Percentiles rank a stretch among this genome's conserved stretches.
phyloP scores from a whole-genome alignment of 2,888 invertebrate genomes.

The Elaeidobius kamerunicus region DNA sequence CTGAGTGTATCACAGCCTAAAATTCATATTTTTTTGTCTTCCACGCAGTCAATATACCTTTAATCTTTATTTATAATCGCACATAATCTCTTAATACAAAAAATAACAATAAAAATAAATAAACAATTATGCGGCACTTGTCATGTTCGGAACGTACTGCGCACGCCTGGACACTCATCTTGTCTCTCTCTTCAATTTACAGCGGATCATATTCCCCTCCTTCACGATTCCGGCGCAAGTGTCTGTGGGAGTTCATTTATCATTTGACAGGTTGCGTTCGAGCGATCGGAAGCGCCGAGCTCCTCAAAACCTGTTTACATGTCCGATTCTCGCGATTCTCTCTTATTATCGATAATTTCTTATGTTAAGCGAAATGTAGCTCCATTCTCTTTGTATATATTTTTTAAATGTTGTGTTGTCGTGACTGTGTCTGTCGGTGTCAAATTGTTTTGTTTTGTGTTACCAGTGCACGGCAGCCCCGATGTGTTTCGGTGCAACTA shows the following conservation, averaged over 20 bases:
- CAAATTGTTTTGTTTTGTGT: slow-evolving; percentile 1
- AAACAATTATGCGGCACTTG: no score
- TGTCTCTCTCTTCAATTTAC: neutral
- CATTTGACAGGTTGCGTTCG: slow-evolving; percentile 19
- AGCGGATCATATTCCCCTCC: neutral
- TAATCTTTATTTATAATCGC: no score
- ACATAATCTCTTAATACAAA: no score
- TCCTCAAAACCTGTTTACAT: slow-evolving; percentile 16
- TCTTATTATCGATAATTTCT: slow-evolving; percentile 17
- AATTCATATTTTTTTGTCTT: no score
- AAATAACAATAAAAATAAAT: neutral
- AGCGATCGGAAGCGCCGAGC: neutral
- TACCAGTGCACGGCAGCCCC: slow-evolving; percentile 6
- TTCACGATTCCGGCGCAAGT: neutral
- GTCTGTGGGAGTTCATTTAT: slow-evolving; percentile 10
- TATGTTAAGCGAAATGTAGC: slow-evolving; percentile 3
- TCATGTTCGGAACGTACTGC: no score
- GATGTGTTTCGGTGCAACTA: neutral
- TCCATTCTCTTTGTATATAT: neutral
- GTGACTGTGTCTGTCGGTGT: neutral
- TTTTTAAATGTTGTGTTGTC: slow-evolving; percentile 7
- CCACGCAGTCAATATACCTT: no score
- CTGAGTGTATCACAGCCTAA: no score
- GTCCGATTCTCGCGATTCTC: slow-evolving; percentile 4
- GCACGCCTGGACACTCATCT: neutral